These are phyloP conservation scores for Casuarius casuarius DNA, from an alignment of 2,113 vertebrate genomes.

Conservation along the genomic window DNA sequence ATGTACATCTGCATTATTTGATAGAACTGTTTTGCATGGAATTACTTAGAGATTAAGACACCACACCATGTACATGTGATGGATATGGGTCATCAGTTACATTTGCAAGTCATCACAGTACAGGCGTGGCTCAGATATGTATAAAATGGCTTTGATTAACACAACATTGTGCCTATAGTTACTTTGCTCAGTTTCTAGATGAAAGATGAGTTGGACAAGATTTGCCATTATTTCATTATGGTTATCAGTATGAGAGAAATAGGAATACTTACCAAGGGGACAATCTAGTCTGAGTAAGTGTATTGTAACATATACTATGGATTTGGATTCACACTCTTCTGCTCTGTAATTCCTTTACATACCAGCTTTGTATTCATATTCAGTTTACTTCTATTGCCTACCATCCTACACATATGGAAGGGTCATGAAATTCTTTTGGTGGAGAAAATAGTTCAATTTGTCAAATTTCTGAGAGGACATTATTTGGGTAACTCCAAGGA, in stretches of 20 bases:
- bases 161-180: not conserved
- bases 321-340: not conserved
- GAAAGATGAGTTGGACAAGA: not conserved
- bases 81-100: not conserved
- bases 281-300: not conserved
- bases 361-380: not conserved
- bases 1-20: not conserved
- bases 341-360: not conserved
- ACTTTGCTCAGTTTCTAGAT: not conserved
- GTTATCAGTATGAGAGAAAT: not conserved
- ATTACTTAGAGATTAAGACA: not conserved
- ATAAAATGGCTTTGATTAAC: not conserved
- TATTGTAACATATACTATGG: accelerated
- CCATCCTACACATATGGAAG: not conserved
- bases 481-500: not conserved
- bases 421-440: not conserved
- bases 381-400: not conserved
- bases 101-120: not conserved
- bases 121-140: not conserved
- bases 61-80: accelerated
- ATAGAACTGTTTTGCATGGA: not conserved
- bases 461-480: not conserved
- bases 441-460: not conserved
- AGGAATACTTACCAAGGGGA: not conserved
- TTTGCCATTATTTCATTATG: not conserved